Evolutionary conservation across 2,113 vertebrate genomes (phyloP).

Genomic region (Cinclus cinclus): DNA sequence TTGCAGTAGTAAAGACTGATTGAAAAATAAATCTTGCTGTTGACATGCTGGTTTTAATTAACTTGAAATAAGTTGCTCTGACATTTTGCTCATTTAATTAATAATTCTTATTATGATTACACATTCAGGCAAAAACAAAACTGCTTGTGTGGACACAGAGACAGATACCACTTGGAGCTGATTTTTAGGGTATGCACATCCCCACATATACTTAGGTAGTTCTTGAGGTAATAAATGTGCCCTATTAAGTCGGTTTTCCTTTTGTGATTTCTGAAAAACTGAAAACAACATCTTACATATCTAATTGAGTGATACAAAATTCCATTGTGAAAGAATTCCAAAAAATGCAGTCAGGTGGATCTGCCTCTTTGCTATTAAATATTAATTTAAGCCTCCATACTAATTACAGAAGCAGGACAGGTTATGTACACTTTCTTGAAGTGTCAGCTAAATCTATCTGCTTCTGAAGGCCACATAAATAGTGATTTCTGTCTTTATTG

Average conservation of each 20-base stretch:
- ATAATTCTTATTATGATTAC: background rate
- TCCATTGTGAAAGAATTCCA: background rate
- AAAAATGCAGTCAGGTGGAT: background rate
- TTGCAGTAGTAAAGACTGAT: background rate
- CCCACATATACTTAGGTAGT: background rate
- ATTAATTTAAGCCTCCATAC: background rate
- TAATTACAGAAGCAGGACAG: background rate
- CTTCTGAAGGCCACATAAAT: background rate
- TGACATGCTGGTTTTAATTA: background rate
- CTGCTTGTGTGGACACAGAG: background rate
- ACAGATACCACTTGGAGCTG: background rate
- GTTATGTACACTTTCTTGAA: background rate
- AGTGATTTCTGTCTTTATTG: background rate
- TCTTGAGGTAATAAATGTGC: background rate
- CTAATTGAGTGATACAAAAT: background rate
- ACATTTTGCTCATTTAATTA: background rate
- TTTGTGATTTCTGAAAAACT: background rate
- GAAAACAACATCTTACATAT: background rate
- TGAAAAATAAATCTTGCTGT: background rate
- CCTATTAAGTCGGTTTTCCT: background rate
- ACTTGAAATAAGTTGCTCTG: background rate
- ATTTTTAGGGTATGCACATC: background rate
- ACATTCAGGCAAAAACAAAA: background rate
- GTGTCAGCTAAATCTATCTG: background rate
- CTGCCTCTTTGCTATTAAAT: background rate